Percentiles rank a stretch among this genome's conserved stretches.
These are phyloP conservation scores for Callopanchax toddi DNA, from an alignment of 2,113 vertebrate genomes.

Conservation along the genomic window DNA sequence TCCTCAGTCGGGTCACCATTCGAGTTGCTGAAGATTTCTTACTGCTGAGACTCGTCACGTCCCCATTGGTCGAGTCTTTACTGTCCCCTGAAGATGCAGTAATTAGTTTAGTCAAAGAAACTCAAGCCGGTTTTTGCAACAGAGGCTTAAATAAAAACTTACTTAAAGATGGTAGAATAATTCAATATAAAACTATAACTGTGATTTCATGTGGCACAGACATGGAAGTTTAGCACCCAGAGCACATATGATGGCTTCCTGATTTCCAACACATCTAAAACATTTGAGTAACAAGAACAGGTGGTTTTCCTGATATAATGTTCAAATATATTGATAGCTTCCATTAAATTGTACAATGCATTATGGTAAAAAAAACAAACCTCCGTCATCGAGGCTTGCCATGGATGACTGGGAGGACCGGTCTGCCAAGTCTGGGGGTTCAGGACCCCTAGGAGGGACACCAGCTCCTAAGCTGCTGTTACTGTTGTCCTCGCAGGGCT, in stretches of 20 bases:
- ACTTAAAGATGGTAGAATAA: not conserved
- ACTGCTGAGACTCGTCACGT: constrained; percentile 67
- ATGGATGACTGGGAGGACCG: constrained; percentile 86
- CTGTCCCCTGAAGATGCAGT: constrained; percentile 66
- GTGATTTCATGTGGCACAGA: too few relatives aligned
- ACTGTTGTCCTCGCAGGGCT: constrained; percentile 83
- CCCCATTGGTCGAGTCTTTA: constrained; percentile 77
- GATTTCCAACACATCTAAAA: too few relatives aligned
- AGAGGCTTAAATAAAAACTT: too few relatives aligned
- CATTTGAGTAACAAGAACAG: too few relatives aligned
- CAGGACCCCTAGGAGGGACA: constrained; percentile 78
- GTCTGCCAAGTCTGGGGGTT: constrained; percentile 88
- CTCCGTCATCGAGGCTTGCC: constrained; percentile 87
- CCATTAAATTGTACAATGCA: too few relatives aligned
- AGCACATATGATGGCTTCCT: too few relatives aligned
- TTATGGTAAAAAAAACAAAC: constrained; percentile 57
- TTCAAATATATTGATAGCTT: not conserved
- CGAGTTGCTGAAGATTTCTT: constrained; percentile 84
- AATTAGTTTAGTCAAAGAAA: constrained; percentile 2
- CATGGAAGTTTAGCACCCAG: too few relatives aligned
- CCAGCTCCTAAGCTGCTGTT: constrained; percentile 59
- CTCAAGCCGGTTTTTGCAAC: too few relatives aligned
- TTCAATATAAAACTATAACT: too few relatives aligned
- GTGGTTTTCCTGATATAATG: too few relatives aligned
- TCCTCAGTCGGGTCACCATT: constrained; percentile 92